These are phyloP conservation scores for Panthera leo DNA, from an alignment of 2,113 vertebrate genomes.

Conservation along the genomic window DNA sequence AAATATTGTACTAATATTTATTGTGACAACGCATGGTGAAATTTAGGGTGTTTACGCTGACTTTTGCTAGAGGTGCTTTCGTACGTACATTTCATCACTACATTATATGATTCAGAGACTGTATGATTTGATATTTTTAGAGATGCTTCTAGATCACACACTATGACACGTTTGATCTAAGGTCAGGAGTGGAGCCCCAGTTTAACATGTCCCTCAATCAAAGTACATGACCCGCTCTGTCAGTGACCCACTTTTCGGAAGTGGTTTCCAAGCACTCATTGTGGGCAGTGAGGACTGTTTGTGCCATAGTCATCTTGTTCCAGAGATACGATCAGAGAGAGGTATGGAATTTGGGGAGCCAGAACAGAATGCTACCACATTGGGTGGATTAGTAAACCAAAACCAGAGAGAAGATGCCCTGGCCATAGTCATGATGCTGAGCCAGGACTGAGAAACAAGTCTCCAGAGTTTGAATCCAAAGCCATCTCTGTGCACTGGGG, in stretches of 20 bases:
- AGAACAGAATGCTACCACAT: background rate
- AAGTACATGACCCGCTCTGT: background rate
- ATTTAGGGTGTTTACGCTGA: background rate
- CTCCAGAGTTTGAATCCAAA: background rate
- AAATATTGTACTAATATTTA: conserved; percentile 23
- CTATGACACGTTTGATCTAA: background rate
- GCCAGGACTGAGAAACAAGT: background rate
- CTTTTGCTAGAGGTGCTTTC: background rate
- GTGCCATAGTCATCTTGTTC: background rate
- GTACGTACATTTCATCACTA: background rate
- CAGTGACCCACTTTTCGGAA: conserved; percentile 34
- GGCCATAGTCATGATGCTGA: background rate
- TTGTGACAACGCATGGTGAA: background rate
- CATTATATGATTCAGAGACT: background rate
- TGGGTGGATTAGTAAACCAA: background rate
- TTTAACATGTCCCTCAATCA: background rate
- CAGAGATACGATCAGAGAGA: background rate
- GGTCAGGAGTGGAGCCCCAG: background rate
- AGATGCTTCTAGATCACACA: background rate
- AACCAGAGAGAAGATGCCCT: background rate
- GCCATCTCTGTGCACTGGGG: background rate
- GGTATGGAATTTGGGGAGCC: background rate
- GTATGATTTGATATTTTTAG: background rate
- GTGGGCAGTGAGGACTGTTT: background rate
- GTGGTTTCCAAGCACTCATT: background rate